Evolutionary conservation across 2,888 invertebrate species (phyloP).

Genomic region (Platycnemis pennipes): DNA sequence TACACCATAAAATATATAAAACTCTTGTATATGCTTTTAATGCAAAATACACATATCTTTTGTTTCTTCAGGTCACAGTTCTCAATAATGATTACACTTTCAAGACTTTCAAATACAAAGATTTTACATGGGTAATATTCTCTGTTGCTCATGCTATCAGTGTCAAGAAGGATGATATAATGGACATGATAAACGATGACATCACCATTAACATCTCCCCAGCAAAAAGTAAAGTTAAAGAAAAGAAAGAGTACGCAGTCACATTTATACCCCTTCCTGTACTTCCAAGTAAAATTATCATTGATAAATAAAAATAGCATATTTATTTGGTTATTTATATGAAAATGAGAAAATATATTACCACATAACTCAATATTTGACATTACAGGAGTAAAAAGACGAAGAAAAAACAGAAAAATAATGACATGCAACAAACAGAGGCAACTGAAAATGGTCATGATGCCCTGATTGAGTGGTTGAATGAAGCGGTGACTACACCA

Average conservation of each 20-base stretch:
- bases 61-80: background rate
- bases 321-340: no score
- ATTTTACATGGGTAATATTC: constrained; percentile 4
- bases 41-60: no score
- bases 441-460: background rate
- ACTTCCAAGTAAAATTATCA: background rate
- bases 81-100: background rate
- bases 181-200: constrained; percentile 3
- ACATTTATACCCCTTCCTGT: background rate
- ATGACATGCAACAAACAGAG: background rate
- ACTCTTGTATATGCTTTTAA: no score
- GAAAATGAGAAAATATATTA: background rate
- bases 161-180: background rate
- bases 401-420: background rate
- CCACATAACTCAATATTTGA: background rate
- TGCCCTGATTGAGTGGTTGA: constrained; percentile 16
- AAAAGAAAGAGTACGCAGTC: background rate
- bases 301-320: no score
- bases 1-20: no score
- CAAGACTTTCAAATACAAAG: background rate
- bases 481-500: background rate
- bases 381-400: background rate
- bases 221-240: background rate
- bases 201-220: background rate
- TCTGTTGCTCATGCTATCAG: background rate